Conservation (phyloP, 2,113 vertebrate species). For the Ptilorrhoa leucosticta region DNA sequence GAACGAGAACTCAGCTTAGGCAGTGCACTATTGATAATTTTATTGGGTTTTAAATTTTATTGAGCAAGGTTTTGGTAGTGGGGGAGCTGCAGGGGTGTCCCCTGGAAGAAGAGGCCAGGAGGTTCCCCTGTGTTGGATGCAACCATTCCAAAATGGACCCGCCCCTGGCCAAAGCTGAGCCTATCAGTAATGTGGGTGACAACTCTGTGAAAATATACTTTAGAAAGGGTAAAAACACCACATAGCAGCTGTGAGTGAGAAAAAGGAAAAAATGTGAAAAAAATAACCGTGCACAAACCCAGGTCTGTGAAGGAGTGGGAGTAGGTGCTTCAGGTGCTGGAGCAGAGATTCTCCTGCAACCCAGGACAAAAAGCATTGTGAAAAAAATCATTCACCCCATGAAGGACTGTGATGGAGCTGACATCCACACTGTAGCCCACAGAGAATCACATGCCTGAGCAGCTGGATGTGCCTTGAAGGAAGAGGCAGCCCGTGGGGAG, state of each 20-base stretch:
- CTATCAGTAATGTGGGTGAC: background rate
- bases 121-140: rapidly evolving
- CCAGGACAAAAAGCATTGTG: background rate
- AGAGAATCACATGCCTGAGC: background rate
- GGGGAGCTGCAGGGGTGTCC: background rate
- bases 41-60: too few species aligned
- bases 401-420: background rate
- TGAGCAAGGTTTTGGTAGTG: background rate
- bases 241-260: background rate
- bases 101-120: background rate
- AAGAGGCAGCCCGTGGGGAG: background rate
- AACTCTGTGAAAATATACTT: background rate
- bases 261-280: background rate
- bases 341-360: background rate
- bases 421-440: background rate
- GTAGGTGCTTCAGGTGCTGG: rapidly evolving
- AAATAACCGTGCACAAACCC: background rate
- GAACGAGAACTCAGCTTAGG: background rate
- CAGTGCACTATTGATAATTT: background rate
- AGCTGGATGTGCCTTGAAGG: background rate
- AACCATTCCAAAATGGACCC: background rate
- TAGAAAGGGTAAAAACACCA: background rate
- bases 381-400: background rate
- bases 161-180: rapidly evolving
- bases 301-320: background rate